Evolutionary conservation across 2,888 invertebrate species (phyloP).

Genomic region (Epinotia demarniana): DNA sequence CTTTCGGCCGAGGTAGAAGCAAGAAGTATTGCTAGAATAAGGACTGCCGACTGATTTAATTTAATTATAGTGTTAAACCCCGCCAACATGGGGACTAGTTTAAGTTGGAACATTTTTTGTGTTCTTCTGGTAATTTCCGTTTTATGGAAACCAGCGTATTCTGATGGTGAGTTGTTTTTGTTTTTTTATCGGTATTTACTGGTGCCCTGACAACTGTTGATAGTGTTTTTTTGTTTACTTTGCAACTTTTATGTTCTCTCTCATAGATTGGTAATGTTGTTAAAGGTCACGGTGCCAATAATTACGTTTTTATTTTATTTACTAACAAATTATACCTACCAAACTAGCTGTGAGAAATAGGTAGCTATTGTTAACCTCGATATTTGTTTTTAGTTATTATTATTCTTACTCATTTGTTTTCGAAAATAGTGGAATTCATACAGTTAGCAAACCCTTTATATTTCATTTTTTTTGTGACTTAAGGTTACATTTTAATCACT

Average conservation of each 20-base stretch:
- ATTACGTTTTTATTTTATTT: not conserved
- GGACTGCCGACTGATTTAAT: slow-evolving; percentile 68
- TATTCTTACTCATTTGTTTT: not conserved
- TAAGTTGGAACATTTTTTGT: slow-evolving; percentile 71
- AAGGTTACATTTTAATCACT: not conserved
- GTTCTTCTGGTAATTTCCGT: slow-evolving; percentile 74
- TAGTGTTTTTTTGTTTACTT: too few relatives aligned
- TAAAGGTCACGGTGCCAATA: not conserved
- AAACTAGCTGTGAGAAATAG: not conserved
- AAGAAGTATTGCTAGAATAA: slow-evolving; percentile 71
- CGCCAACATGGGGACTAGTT: slow-evolving; percentile 74
- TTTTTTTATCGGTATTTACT: slow-evolving; percentile 36
- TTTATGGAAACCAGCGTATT: slow-evolving; percentile 74
- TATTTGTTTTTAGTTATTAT: not conserved
- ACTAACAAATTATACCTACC: not conserved
- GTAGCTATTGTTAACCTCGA: not conserved
- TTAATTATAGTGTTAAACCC: slow-evolving; percentile 64
- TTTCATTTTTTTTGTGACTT: not conserved
- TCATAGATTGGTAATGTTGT: not conserved
- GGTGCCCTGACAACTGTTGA: not conserved
- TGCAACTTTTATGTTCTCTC: not conserved
- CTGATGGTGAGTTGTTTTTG: slow-evolving; percentile 67
- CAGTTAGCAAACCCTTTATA: too few relatives aligned
- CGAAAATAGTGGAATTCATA: too few relatives aligned
- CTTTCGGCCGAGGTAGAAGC: slow-evolving; percentile 66